Conservation (phyloP, 1,140 invertebrate species). For the Atta cephalotes region DNA sequence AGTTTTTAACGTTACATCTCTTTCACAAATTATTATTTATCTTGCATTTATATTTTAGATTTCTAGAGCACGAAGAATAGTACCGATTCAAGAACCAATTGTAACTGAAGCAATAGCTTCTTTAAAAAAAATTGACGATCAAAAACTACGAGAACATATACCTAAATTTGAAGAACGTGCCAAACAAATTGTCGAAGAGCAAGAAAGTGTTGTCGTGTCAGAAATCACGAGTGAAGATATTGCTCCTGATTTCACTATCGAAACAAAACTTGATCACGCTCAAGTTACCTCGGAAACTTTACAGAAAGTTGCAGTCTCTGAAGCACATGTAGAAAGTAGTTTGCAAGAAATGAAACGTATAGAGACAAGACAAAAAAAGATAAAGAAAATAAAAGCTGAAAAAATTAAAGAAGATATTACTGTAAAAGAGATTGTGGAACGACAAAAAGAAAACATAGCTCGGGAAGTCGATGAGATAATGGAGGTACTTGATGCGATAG, state of each 20-base stretch:
- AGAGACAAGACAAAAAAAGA: slow-evolving; percentile 80
- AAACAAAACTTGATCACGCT: slow-evolving; percentile 77
- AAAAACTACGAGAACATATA: slow-evolving; percentile 81
- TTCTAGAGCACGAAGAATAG: slow-evolving; percentile 84
- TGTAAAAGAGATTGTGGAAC: slow-evolving; percentile 87
- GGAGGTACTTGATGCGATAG: slow-evolving; percentile 90
- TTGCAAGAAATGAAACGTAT: slow-evolving; percentile 85
- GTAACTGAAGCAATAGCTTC: slow-evolving; percentile 88
- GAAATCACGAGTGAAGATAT: slow-evolving; percentile 87
- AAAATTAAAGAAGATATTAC: slow-evolving; percentile 83
- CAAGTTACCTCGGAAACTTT: slow-evolving; percentile 79
- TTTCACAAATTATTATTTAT: background rate
- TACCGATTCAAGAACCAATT: slow-evolving; percentile 88
- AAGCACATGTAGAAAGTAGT: slow-evolving; percentile 82
- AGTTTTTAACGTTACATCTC: background rate
- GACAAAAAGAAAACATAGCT: slow-evolving; percentile 88
- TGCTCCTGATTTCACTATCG: slow-evolving; percentile 79
- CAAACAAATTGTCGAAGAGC: slow-evolving; percentile 86
- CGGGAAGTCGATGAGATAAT: slow-evolving; percentile 92
- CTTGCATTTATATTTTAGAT: slow-evolving; percentile 70
- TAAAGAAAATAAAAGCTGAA: slow-evolving; percentile 84
- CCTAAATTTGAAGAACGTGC: slow-evolving; percentile 85
- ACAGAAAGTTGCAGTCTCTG: slow-evolving; percentile 84
- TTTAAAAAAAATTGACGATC: slow-evolving; percentile 88
- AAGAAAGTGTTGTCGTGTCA: slow-evolving; percentile 87